A percentile compares a stretch with the other conserved stretches of the same genome.
phyloP scores from a whole-genome alignment of 92 coral and sea anemone species.

The Zoanthus sansibaricus region DNA sequence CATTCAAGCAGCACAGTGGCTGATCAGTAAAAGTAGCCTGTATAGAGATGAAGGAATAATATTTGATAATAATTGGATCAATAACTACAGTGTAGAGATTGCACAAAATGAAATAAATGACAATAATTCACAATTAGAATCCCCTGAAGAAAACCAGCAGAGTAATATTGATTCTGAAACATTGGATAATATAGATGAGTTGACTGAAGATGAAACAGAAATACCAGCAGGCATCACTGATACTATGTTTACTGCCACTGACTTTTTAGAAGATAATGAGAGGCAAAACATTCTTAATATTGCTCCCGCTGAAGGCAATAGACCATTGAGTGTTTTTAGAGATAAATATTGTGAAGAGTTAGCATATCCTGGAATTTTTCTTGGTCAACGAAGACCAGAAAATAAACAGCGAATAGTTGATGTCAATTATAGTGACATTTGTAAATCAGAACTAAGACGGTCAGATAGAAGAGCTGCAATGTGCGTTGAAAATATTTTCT shows the following conservation, averaged over 20 bases:
- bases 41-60: slow-evolving; percentile 44
- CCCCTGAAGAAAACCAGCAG: slow-evolving; percentile 26
- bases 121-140: slow-evolving; percentile 26
- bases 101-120: slow-evolving; percentile 35
- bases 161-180: slow-evolving; percentile 16
- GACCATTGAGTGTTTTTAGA: not conserved
- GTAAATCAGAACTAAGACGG: not conserved
- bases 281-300: slow-evolving; percentile 9
- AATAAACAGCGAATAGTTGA: not conserved
- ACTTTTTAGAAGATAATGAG: not conserved
- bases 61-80: slow-evolving; percentile 46
- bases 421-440: not conserved
- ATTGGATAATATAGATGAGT: not conserved
- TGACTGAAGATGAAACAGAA: not conserved
- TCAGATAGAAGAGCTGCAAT: not conserved
- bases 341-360: no score
- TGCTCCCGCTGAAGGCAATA: slow-evolving; percentile 1
- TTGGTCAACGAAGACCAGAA: not conserved
- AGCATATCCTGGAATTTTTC: not conserved
- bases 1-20: slow-evolving; percentile 48
- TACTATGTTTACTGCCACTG: slow-evolving; percentile 4
- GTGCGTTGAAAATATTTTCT: no score
- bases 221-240: slow-evolving; percentile 3
- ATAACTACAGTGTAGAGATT: slow-evolving; percentile 29
- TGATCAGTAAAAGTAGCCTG: slow-evolving; percentile 44